Evolutionary conservation across 2,888 invertebrate genomes (phyloP).

Genomic region (Catocala nupta): DNA sequence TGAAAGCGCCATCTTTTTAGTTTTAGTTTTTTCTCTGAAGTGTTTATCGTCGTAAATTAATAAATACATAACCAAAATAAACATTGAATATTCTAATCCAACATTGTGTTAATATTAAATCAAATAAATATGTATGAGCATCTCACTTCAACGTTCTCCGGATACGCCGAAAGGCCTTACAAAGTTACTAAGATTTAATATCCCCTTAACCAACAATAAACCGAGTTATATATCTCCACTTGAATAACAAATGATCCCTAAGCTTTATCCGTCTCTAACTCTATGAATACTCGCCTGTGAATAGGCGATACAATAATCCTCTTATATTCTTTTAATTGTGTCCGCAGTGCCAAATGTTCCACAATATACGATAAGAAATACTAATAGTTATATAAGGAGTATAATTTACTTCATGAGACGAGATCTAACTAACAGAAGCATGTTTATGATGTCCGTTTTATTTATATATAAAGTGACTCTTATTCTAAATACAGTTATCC

Average conservation of each 20-base stretch:
- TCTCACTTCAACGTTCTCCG: constrained; percentile 22
- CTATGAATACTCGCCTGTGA: neutral
- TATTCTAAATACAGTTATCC: no score
- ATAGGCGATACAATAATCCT: neutral
- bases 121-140: constrained; percentile 31
- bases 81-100: neutral
- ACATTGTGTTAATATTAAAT: constrained; percentile 10
- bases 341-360: no score
- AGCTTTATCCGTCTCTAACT: neutral
- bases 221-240: constrained; percentile 9
- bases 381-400: no score
- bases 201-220: constrained; percentile 15
- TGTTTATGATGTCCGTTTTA: no score
- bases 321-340: constrained; percentile 4
- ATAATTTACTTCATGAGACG: no score
- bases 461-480: no score
- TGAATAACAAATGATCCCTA: constrained; percentile 6
- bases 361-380: no score
- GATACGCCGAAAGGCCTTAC: constrained; percentile 13
- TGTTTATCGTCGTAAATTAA: no score
- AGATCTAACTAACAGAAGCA: no score
- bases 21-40: no score
- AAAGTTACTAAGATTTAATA: constrained; percentile 27
- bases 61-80: no score
- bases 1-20: no score